Base-by-base conservation (phyloP, 2,113 vertebrate species). In the Mesoclemmys tuberculata region DNA sequence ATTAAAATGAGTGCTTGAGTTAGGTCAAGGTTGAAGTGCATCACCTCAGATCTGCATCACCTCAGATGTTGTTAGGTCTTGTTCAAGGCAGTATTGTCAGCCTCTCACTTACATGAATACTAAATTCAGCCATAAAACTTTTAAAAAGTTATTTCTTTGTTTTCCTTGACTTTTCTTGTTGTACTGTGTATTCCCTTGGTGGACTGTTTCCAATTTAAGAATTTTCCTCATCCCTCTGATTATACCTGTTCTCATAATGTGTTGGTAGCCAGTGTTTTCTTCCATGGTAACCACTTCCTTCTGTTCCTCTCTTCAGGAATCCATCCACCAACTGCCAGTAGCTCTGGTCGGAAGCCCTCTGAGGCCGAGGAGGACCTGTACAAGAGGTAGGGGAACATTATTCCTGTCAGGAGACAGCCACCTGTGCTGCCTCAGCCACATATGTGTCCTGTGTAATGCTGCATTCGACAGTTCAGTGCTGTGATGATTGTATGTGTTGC, bases 361-460 rank as follows among this genome's bases (percentile, higher is more conserved):
- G 97, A 98, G 92, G 97, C 96, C 75, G 98, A 98, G 35, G 98
- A 99, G 82, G 99, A 99, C 26, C 97, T 99, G 6, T 98, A 98
- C 58, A 98, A 91, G 94, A 99, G 99, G 99, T 99, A 91, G 96
- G 99, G 75, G 54, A 10, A 31, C 80, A 29, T 8, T 35, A 19
- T 38, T 48, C 6, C 80, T 48, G 51, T 54, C 5, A 24, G 41
- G 84, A 22, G 12, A 10, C 7, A 26, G 1, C 10, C n/a, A 27
- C 77, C 77, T 2, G 58, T 4, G 81, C 52, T 46, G 44, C 16
- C 48, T 84, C 31, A 29, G 31, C 31, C 49, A 5, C 21, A 8
- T 80, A 2, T 4, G 3, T 52, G 2, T 10, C 38, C 22, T 77
- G 3, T 41, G 48, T 3, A 3, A 74, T 71, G 49, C 49, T 90